Evolutionary conservation across 2,888 invertebrate genomes (phyloP).

Genomic region (Andrena marginata): DNA sequence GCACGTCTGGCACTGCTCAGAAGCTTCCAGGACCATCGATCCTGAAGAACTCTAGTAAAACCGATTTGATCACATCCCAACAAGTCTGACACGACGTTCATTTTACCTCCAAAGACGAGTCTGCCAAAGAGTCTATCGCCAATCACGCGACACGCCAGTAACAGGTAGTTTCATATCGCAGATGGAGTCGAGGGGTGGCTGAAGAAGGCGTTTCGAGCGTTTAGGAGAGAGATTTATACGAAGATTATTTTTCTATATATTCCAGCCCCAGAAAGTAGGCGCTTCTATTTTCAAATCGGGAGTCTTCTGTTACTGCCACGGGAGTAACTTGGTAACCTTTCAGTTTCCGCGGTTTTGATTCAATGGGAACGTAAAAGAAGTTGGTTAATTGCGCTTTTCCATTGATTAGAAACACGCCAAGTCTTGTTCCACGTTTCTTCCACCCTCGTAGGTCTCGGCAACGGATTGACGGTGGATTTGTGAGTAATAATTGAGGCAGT

Average conservation of each 20-base stretch:
- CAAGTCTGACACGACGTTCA: slow-evolving; percentile 81
- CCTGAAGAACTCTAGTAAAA: slow-evolving; percentile 83
- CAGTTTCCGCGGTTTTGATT: too few species aligned
- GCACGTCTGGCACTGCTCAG: slow-evolving; percentile 66
- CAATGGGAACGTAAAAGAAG: too few species aligned
- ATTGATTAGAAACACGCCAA: neutral
- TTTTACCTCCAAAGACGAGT: slow-evolving; percentile 61
- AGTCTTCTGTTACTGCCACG: too few species aligned
- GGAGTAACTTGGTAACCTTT: too few species aligned
- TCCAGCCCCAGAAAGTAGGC: slow-evolving; percentile 3
- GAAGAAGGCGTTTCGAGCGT: neutral
- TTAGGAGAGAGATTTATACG: slow-evolving; percentile 23
- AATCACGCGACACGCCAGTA: slow-evolving; percentile 30
- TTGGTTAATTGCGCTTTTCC: neutral
- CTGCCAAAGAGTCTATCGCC: slow-evolving; percentile 29
- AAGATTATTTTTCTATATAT: slow-evolving; percentile 36
- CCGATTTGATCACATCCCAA: slow-evolving; percentile 82
- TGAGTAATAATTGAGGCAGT: neutral
- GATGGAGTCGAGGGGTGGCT: slow-evolving; percentile 21
- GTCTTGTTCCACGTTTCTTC: neutral
- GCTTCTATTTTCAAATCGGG: neutral
- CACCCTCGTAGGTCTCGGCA: neutral
- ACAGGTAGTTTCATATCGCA: slow-evolving; percentile 34
- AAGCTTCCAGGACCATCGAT: slow-evolving; percentile 83
- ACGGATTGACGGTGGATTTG: neutral